Conservation (phyloP, 2,888 invertebrate genomes). For the Drosophila silvestris region DNA sequence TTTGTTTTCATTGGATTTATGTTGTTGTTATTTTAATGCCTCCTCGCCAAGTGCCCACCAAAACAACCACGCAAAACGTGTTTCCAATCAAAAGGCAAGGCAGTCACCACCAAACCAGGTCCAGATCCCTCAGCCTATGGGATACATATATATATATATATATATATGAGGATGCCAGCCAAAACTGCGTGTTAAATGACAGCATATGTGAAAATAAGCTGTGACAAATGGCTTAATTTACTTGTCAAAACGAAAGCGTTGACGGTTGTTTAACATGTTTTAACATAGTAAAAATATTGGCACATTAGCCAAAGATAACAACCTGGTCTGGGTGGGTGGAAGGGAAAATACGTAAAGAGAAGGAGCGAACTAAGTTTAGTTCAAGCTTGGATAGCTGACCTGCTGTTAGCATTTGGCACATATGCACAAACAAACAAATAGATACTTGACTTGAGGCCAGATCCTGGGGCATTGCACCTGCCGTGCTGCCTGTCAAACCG, state of each 20-base stretch:
- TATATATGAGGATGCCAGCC: constrained; percentile 10
- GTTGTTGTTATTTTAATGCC: constrained; percentile 80
- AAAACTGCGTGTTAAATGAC: constrained; percentile 83
- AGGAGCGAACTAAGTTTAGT: constrained; percentile 22
- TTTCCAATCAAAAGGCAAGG: constrained; percentile 73
- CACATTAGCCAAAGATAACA: constrained; percentile 73
- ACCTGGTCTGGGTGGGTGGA: constrained; percentile 21
- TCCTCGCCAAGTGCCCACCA: constrained; percentile 54
- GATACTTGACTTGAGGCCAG: constrained; percentile 61
- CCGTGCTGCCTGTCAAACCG: constrained; percentile 54
- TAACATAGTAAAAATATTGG: constrained; percentile 75
- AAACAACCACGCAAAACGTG: constrained; percentile 61
- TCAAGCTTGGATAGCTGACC: constrained; percentile 66
- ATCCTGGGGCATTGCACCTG: constrained; percentile 69
- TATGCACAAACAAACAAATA: constrained; percentile 32
- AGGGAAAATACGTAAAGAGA: not conserved
- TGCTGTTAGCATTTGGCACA: constrained; percentile 74
- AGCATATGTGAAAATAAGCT: constrained; percentile 86
- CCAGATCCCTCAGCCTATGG: constrained; percentile 12
- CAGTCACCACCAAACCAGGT: constrained; percentile 50
- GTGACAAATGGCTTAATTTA: constrained; percentile 86
- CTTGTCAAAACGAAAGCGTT: constrained; percentile 67
- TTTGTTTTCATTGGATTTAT: constrained; percentile 83
- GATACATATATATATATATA: not conserved
- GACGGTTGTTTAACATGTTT: constrained; percentile 67